A percentile compares a stretch with the other conserved stretches of the same genome.
Conservation (phyloP, 2,113 vertebrate species). For the Pipa parva region DNA sequence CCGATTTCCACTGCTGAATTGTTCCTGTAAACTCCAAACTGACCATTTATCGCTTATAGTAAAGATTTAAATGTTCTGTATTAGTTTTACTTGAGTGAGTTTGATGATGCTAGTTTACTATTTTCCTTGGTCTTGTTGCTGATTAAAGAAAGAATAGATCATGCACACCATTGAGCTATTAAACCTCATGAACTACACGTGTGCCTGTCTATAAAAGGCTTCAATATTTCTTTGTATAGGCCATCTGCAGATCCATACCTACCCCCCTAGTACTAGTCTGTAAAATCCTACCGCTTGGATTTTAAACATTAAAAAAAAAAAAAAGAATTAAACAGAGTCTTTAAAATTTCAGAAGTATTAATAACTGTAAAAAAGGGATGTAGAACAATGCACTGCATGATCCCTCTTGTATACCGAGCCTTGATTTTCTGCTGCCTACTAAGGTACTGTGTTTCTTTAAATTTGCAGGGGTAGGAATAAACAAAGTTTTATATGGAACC, state of each 20-base stretch:
- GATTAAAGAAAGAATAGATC: constrained; percentile 54
- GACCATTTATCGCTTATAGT: constrained; percentile 68
- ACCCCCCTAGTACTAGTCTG: too few species aligned
- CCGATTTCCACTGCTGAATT: constrained; percentile 47
- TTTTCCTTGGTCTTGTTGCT: constrained; percentile 62
- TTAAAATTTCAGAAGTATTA: too few species aligned
- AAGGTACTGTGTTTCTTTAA: too few species aligned
- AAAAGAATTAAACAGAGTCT: too few species aligned
- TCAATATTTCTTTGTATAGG: constrained; percentile 35
- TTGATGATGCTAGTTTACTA: constrained; percentile 51
- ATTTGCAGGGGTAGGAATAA: too few species aligned
- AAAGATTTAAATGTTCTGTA: constrained; percentile 61
- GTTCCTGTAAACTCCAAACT: constrained; percentile 55
- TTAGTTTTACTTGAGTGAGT: constrained; percentile 54
- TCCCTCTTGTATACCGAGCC: too few species aligned
- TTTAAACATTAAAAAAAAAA: too few species aligned
- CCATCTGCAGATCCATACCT: constrained; percentile 14
- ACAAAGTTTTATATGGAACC: too few species aligned
- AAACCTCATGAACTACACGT: constrained; percentile 50
- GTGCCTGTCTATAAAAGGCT: constrained; percentile 40
- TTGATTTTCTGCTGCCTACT: too few species aligned
- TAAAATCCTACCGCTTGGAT: too few species aligned
- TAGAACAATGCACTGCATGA: too few species aligned
- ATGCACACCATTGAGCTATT: constrained; percentile 29
- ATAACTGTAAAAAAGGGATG: too few species aligned